Evolutionary conservation across 2,888 invertebrate species (phyloP).

Genomic region (Idaea dimidiata): DNA sequence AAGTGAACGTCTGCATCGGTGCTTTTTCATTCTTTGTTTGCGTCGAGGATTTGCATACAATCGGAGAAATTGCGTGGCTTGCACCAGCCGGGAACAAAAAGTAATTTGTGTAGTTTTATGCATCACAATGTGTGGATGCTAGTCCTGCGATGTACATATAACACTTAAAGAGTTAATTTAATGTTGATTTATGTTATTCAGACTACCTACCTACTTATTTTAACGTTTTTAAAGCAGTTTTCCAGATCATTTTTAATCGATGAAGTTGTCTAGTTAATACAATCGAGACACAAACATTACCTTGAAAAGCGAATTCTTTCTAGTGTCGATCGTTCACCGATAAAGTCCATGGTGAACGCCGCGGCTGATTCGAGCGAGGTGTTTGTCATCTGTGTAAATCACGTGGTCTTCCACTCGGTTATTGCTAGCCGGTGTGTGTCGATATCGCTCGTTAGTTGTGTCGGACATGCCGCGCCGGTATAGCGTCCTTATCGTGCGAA

Average conservation of each 20-base stretch:
- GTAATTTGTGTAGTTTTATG: slow-evolving; percentile 63
- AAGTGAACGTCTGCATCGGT: slow-evolving; percentile 64
- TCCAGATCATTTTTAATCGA: not conserved
- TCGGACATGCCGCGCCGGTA: slow-evolving; percentile 63
- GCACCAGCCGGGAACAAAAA: slow-evolving; percentile 56
- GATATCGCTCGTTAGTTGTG: slow-evolving; percentile 71
- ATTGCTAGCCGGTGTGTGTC: slow-evolving; percentile 58
- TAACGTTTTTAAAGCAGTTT: not conserved
- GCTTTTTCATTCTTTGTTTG: slow-evolving; percentile 77
- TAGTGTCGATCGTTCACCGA: slow-evolving; percentile 45
- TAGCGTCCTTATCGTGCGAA: slow-evolving; percentile 64
- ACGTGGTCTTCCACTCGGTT: slow-evolving; percentile 72
- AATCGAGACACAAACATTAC: not conserved
- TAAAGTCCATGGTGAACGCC: slow-evolving; percentile 52
- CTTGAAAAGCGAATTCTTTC: slow-evolving; percentile 24
- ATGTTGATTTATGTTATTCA: not conserved
- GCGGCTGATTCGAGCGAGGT: slow-evolving; percentile 48
- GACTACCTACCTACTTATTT: not conserved
- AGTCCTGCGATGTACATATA: slow-evolving; percentile 38
- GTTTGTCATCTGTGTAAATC: slow-evolving; percentile 75
- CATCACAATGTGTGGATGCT: slow-evolving; percentile 44
- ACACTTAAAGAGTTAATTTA: slow-evolving; percentile 22
- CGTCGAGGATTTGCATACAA: slow-evolving; percentile 76
- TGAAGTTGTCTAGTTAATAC: not conserved
- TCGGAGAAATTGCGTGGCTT: slow-evolving; percentile 74